Evolutionary conservation across 2,113 vertebrate species (phyloP).

Genomic region (Struthidea cinerea): DNA sequence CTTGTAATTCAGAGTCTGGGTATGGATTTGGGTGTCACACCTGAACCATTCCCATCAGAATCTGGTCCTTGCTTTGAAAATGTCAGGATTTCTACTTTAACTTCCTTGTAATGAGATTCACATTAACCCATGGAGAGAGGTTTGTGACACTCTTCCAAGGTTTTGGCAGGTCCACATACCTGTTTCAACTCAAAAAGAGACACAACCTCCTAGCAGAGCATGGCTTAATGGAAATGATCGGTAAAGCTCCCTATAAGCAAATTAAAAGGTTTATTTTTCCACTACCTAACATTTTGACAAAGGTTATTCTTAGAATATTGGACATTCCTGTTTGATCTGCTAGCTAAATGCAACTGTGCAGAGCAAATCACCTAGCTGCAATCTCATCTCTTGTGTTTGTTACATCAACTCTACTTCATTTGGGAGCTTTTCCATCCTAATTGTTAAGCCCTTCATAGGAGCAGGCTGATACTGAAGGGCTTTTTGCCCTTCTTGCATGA

Average conservation of each 20-base stretch:
- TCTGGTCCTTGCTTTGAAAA: background rate
- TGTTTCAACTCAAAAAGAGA: background rate
- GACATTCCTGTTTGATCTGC: background rate
- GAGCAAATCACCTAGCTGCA: background rate
- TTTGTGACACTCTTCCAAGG: background rate
- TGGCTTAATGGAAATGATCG: background rate
- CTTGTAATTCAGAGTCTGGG: background rate
- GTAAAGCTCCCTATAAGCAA: background rate
- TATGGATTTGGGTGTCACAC: background rate
- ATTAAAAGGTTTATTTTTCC: background rate
- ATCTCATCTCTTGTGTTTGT: background rate
- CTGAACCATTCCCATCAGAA: background rate
- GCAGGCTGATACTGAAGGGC: background rate
- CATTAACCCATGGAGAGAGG: background rate
- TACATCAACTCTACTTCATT: background rate
- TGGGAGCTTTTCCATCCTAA: background rate
- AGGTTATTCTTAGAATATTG: background rate
- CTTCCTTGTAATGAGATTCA: background rate
- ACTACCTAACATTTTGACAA: background rate
- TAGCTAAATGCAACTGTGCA: background rate
- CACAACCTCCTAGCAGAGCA: background rate
- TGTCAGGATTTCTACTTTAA: background rate
- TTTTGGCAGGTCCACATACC: background rate
- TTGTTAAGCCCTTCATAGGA: background rate
- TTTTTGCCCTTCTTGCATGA: background rate